Conservation (phyloP, 2,888 invertebrate genomes). For the Junonia oenone region DNA sequence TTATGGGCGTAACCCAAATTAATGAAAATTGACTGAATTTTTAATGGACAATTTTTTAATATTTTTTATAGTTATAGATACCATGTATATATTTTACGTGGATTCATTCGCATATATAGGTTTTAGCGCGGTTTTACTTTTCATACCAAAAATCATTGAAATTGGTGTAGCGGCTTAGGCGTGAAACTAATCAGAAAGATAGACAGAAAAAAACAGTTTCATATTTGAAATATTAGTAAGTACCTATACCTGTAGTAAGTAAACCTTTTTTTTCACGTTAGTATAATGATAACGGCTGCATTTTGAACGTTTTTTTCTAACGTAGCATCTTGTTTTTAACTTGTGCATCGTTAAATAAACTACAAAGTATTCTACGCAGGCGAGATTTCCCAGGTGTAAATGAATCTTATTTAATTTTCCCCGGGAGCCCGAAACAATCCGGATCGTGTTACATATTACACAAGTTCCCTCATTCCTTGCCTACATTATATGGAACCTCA, state of each 20-base stretch:
- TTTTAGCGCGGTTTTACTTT: too few species aligned
- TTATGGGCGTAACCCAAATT: slow-evolving; percentile 23
- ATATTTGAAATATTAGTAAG: too few species aligned
- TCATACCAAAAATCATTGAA: too few species aligned
- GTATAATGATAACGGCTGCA: background rate
- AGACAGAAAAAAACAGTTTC: too few species aligned
- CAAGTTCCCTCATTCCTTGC: slow-evolving; percentile 50
- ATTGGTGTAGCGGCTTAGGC: too few species aligned
- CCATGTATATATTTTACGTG: background rate
- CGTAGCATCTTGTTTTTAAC: background rate
- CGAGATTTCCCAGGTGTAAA: slow-evolving; percentile 44
- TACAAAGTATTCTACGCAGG: slow-evolving; percentile 16
- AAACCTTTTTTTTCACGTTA: background rate
- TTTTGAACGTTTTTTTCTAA: background rate
- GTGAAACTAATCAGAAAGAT: too few species aligned
- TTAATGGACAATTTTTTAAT: background rate
- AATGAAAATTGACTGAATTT: slow-evolving; percentile 9
- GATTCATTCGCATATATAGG: background rate
- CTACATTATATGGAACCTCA: slow-evolving; percentile 25
- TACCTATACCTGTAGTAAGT: too few species aligned
- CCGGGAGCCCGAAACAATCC: slow-evolving; percentile 41
- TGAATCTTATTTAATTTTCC: slow-evolving; percentile 50
- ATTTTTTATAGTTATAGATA: background rate
- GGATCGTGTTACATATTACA: slow-evolving; percentile 41
- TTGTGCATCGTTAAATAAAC: background rate